phyloP scores from a whole-genome alignment of 2,888 invertebrate species.

The Drosophila robusta region DNA sequence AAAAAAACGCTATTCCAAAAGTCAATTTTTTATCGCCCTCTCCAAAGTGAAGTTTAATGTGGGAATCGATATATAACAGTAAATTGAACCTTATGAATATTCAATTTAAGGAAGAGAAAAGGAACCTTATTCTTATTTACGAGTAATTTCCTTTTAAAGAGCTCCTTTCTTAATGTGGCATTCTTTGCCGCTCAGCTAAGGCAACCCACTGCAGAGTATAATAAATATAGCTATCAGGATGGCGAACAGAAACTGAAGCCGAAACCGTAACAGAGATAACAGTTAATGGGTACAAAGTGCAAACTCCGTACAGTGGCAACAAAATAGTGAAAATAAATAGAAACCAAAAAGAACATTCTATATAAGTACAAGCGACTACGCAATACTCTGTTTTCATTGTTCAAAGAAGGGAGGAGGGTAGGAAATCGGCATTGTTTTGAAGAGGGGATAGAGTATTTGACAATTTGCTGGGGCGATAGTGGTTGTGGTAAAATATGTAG shows the following conservation, averaged over 20 bases:
- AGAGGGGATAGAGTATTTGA: no score
- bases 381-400: neutral
- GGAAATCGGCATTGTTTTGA: no score
- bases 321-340: conserved; percentile 9
- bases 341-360: neutral
- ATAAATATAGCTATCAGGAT: conserved; percentile 31
- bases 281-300: conserved; percentile 60
- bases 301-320: conserved; percentile 11
- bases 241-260: conserved; percentile 3
- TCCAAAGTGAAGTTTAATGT: conserved; percentile 37
- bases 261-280: conserved; percentile 46
- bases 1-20: conserved; percentile 19
- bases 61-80: conserved; percentile 31
- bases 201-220: conserved; percentile 14
- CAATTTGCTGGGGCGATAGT: no score
- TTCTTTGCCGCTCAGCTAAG: neutral
- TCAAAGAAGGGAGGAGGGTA: no score
- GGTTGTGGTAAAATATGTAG: no score
- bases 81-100: conserved; percentile 53
- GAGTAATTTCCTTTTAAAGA: neutral
- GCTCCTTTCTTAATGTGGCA: neutral
- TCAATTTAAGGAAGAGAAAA: conserved; percentile 19
- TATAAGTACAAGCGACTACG: neutral
- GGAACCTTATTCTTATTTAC: neutral
- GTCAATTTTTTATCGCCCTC: conserved; percentile 43